Evolutionary conservation across 64 coral and sea anemone species (phyloP).

Genomic region (Stylophora pistillata): DNA sequence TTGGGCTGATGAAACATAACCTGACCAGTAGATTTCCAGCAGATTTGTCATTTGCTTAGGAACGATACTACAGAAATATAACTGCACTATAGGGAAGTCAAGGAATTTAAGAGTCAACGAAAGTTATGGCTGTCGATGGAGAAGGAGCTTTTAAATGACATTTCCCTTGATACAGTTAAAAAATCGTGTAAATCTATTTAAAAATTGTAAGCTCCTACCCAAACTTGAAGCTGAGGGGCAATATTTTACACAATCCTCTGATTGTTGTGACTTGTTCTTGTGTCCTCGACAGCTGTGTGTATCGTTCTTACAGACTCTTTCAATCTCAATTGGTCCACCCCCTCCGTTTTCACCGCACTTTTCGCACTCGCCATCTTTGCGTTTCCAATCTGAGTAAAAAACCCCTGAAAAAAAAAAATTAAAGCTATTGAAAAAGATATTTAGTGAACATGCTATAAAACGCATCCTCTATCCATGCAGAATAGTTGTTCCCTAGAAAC

Average conservation of each 20-base stretch:
- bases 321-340: neutral
- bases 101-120: too few relatives aligned
- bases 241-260: neutral
- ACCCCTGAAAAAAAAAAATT: neutral
- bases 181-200: too few relatives aligned
- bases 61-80: too few relatives aligned
- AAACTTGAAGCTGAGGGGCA: neutral
- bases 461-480: too few relatives aligned
- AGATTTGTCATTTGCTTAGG: too few relatives aligned
- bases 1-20: too few relatives aligned
- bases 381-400: neutral
- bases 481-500: too few relatives aligned
- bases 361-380: neutral
- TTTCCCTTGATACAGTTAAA: too few relatives aligned
- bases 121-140: too few relatives aligned
- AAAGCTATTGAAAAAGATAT: neutral
- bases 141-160: too few relatives aligned
- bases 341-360: neutral
- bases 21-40: too few relatives aligned
- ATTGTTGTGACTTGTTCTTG: neutral
- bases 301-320: neutral
- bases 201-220: neutral
- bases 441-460: neutral
- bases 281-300: neutral
- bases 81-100: too few relatives aligned